Conservation (phyloP, 2,797 vertebrate species). For the Microchirus variegatus region DNA sequence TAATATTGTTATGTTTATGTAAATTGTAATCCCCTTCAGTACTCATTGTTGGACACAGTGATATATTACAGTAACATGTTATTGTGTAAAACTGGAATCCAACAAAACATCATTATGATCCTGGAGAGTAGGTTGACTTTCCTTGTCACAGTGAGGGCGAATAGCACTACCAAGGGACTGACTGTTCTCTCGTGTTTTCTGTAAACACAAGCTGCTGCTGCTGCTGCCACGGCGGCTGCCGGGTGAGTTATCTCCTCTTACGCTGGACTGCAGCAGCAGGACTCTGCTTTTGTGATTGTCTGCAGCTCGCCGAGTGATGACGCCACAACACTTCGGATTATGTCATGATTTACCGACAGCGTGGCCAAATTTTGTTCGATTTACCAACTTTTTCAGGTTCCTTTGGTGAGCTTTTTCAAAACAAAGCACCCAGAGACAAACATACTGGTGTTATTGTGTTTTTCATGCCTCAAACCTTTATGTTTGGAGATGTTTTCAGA, state of each 20-base stretch:
- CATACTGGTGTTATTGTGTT: no score
- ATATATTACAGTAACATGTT: no score
- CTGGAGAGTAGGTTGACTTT: background rate
- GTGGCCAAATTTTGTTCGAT: background rate
- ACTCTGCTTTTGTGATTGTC: background rate
- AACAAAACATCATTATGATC: no score
- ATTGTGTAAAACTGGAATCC: no score
- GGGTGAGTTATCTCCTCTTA: background rate
- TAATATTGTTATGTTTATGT: no score
- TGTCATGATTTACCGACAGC: background rate
- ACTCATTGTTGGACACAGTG: no score
- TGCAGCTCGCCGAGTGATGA: background rate
- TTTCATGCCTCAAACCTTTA: no score
- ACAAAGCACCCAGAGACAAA: no score
- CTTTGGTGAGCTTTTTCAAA: no score
- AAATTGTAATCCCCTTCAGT: no score
- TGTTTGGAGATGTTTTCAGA: no score
- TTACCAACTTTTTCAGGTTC: background rate
- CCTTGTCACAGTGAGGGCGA: background rate
- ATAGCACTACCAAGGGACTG: background rate
- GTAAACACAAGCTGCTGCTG: slow-evolving; percentile 24
- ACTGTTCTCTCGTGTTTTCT: slow-evolving; percentile 24
- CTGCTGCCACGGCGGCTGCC: slow-evolving; percentile 4
- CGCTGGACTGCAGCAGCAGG: background rate
- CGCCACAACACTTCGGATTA: background rate